Evolutionary conservation across 2,888 invertebrate species (phyloP).

Genomic region (Amphipyra berbera): DNA sequence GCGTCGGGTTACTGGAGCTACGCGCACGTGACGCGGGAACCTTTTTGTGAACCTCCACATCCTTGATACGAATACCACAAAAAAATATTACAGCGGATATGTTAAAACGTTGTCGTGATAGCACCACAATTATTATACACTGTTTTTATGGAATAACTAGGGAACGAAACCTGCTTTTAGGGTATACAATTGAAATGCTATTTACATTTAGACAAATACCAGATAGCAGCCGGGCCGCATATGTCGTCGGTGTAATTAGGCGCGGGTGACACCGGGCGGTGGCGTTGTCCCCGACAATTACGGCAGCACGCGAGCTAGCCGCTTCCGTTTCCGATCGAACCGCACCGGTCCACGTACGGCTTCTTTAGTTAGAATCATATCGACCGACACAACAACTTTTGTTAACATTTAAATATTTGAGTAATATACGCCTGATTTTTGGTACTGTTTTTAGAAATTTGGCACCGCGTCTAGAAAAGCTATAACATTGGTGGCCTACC

Average conservation of each 20-base stretch:
- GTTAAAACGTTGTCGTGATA: constrained; percentile 52
- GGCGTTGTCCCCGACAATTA: constrained; percentile 83
- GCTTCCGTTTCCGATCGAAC: constrained; percentile 84
- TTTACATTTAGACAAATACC: constrained; percentile 45
- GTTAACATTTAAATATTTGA: constrained; percentile 1
- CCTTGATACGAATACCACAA: constrained; percentile 63
- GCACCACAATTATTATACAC: constrained; percentile 26
- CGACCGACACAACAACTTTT: constrained; percentile 31
- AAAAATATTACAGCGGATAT: constrained; percentile 66
- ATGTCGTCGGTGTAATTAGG: constrained; percentile 75
- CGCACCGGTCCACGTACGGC: constrained; percentile 71
- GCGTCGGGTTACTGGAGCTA: constrained; percentile 73
- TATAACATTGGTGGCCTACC: too few relatives aligned
- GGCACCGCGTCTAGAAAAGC: too few relatives aligned
- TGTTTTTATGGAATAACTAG: constrained; percentile 16
- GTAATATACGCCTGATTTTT: background rate
- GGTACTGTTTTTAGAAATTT: background rate
- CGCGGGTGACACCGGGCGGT: constrained; percentile 62
- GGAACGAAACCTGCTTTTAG: constrained; percentile 15
- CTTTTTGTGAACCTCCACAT: constrained; percentile 75
- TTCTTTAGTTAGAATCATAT: constrained; percentile 66
- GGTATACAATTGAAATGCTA: constrained; percentile 14
- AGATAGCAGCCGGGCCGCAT: constrained; percentile 69
- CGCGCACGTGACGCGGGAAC: constrained; percentile 78
- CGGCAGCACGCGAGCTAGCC: constrained; percentile 77